These are phyloP conservation scores for Limnephilus marmoratus DNA, from an alignment of 2,888 invertebrate genomes.

Conservation along the genomic window DNA sequence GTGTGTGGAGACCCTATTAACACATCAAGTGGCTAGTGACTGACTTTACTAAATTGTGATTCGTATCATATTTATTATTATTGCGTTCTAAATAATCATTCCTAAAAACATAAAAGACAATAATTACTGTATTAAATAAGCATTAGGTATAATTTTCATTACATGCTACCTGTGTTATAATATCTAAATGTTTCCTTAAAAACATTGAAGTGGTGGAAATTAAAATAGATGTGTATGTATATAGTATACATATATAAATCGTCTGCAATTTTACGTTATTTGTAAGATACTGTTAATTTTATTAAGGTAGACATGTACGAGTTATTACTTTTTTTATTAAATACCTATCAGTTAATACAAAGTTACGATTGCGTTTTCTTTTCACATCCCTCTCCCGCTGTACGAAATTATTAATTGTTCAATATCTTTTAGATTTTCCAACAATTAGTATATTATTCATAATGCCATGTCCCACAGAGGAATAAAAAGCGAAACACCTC, in stretches of 20 bases:
- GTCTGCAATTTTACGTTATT: background rate
- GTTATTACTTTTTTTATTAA: background rate
- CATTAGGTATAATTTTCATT: background rate
- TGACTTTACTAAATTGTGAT: conserved; percentile 39
- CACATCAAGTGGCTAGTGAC: background rate
- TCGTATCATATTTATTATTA: conserved; percentile 34
- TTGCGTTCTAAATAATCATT: conserved; percentile 38
- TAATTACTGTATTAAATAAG: background rate
- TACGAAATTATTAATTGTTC: background rate
- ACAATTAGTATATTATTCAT: background rate
- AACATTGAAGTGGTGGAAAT: background rate
- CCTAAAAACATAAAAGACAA: conserved; percentile 35
- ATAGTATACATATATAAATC: background rate
- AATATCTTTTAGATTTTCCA: background rate
- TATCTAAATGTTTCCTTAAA: background rate
- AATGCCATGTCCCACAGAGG: too few relatives aligned
- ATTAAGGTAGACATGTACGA: background rate
- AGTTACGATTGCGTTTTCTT: background rate
- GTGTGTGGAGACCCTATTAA: conserved; percentile 89
- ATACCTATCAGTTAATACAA: background rate
- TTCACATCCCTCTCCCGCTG: background rate
- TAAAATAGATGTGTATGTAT: too few relatives aligned
- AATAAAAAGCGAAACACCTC: too few relatives aligned
- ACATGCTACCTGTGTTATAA: conserved; percentile 27
- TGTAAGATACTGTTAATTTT: background rate